phyloP scores from a whole-genome alignment of 2,113 vertebrate species.

The Podilymbus podiceps region DNA sequence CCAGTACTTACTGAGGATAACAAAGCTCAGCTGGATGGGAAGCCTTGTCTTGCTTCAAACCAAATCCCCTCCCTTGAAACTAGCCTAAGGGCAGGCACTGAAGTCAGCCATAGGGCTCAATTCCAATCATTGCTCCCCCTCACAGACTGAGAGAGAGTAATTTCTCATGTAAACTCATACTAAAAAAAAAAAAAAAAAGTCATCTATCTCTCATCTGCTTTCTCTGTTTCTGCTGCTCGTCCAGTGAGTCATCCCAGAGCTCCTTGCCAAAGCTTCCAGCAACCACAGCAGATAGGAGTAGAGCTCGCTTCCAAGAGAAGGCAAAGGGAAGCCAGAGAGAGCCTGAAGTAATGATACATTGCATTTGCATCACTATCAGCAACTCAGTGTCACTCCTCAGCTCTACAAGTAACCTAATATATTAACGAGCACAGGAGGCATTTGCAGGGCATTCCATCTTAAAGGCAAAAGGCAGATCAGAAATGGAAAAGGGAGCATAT shows the following conservation, averaged over 20 bases:
- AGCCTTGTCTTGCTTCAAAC: background rate
- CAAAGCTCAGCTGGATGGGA: background rate
- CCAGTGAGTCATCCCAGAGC: background rate
- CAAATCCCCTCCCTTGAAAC: background rate
- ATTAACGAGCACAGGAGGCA: background rate
- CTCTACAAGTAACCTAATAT: background rate
- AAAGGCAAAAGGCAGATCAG: background rate
- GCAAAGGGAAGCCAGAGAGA: background rate
- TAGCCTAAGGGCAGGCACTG: background rate
- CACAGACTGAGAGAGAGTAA: background rate
- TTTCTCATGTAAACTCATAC: background rate
- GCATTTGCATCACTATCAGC: background rate
- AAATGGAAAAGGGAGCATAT: background rate
- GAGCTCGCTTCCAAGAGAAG: background rate
- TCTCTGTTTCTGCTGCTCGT: background rate
- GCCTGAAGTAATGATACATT: background rate
- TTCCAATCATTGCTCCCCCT: background rate
- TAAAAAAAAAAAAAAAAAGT: background rate
- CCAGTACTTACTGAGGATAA: background rate
- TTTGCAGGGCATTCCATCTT: background rate
- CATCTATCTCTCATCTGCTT: background rate
- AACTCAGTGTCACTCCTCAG: background rate
- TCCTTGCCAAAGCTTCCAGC: background rate
- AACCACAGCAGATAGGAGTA: background rate
- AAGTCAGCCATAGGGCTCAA: background rate